Evolutionary conservation across 2,113 vertebrate genomes (phyloP).

Genomic region (Stercorarius parasiticus): DNA sequence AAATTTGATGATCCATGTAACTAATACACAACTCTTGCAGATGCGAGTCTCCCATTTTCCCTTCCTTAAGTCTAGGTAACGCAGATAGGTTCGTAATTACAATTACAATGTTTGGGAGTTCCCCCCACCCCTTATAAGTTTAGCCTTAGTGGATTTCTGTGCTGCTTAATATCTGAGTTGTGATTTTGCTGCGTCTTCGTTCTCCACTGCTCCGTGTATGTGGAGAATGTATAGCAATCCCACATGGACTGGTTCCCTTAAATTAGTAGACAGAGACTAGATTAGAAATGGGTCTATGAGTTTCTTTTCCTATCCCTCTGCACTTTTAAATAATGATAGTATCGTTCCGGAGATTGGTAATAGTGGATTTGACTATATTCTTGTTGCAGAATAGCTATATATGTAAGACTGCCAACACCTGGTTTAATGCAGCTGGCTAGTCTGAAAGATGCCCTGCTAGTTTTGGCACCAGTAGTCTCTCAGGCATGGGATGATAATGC

Average conservation of each 20-base stretch:
- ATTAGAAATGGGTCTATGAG: not conserved
- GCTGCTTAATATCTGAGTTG: not conserved
- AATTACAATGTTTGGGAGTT: not conserved
- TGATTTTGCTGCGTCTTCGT: not conserved
- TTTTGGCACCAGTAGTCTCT: not conserved
- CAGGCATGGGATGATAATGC: not conserved
- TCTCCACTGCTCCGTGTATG: rapidly evolving
- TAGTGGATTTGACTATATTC: not conserved
- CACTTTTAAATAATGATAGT: not conserved
- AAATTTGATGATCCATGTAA: not conserved
- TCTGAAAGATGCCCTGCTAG: not conserved
- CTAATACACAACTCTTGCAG: not conserved
- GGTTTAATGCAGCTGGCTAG: not conserved
- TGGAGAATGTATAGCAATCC: not conserved
- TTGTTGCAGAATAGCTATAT: not conserved
- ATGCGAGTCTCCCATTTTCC: not conserved
- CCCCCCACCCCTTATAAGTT: not conserved
- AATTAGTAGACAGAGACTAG: not conserved
- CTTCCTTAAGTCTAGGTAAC: not conserved
- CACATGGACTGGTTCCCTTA: not conserved
- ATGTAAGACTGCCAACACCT: not conserved
- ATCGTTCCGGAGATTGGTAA: not conserved
- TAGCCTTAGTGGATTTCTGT: not conserved
- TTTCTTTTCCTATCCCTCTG: not conserved
- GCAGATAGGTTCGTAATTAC: not conserved